phyloP scores from a whole-genome alignment of 2,888 invertebrate genomes.

The Urechis unicinctus region DNA sequence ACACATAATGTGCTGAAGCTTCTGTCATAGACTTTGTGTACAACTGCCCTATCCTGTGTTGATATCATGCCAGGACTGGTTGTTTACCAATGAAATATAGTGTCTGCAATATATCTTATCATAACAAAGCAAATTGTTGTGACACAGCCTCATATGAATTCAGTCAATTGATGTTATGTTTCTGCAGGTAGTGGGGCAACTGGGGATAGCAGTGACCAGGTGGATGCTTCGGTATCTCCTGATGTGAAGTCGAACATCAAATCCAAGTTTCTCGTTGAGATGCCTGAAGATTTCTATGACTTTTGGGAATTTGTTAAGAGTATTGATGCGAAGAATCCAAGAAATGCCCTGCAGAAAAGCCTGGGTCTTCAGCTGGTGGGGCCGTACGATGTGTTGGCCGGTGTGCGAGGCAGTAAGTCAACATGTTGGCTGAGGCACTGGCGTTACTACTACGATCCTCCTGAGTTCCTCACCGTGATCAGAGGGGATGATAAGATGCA shows the following conservation, averaged over 20 bases:
- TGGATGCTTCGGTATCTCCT: conserved; percentile 46
- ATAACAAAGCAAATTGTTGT: not conserved
- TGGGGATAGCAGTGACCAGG: not conserved
- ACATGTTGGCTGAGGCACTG: conserved; percentile 71
- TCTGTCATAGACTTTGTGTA: no score
- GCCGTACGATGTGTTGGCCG: conserved; percentile 73
- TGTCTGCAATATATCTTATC: no score
- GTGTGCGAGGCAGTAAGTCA: conserved; percentile 44
- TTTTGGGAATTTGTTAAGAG: conserved; percentile 72
- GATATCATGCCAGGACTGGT: no score
- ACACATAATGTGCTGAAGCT: no score
- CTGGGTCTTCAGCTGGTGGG: conserved; percentile 73
- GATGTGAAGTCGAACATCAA: conserved; percentile 60
- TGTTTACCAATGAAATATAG: no score
- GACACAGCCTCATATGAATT: not conserved
- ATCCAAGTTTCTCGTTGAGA: conserved; percentile 71
- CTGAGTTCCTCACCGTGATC: conserved; percentile 72
- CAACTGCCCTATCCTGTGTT: no score
- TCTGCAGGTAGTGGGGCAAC: not conserved
- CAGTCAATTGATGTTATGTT: not conserved
- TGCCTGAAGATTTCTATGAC: conserved; percentile 83
- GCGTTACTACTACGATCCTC: conserved; percentile 89
- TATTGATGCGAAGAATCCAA: conserved; percentile 57
- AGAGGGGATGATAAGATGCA: conserved; percentile 60
- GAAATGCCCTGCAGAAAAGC: conserved; percentile 59